These are phyloP conservation scores for Periphyllus acericola DNA, from an alignment of 2,888 invertebrate genomes.

Conservation along the genomic window DNA sequence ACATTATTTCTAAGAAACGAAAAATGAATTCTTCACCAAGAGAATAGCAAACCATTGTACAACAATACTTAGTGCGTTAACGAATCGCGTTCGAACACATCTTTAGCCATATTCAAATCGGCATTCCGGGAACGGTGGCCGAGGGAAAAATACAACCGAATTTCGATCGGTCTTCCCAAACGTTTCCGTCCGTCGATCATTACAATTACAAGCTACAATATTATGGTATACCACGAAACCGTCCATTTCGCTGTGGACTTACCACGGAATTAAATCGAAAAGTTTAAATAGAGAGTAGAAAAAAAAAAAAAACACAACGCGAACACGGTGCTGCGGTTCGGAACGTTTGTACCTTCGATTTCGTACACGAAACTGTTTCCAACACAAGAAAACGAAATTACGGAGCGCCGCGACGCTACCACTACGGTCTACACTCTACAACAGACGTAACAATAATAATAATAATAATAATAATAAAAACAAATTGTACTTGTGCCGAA, in stretches of 20 bases:
- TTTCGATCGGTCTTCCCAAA: neutral
- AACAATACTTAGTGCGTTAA: neutral
- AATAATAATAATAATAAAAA: neutral
- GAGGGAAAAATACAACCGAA: neutral
- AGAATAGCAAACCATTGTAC: neutral
- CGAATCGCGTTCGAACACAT: neutral
- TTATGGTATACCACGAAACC: conserved; percentile 43
- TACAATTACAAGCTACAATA: conserved; percentile 16
- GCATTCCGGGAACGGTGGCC: neutral
- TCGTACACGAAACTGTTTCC: neutral
- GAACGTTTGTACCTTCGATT: neutral
- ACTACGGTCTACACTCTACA: neutral
- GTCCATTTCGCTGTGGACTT: conserved; percentile 59
- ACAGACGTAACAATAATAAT: neutral
- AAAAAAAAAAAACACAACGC: neutral
- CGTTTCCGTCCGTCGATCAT: neutral
- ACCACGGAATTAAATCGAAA: conserved; percentile 48
- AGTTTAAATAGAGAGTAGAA: neutral
- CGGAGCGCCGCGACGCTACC: neutral
- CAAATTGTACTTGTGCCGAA: neutral
- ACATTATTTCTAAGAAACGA: neutral
- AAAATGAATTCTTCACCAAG: neutral
- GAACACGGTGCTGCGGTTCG: neutral
- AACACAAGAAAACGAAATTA: neutral
- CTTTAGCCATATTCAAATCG: neutral